phyloP scores from a whole-genome alignment of 2,113 vertebrate species.

The Nesoenas mayeri region DNA sequence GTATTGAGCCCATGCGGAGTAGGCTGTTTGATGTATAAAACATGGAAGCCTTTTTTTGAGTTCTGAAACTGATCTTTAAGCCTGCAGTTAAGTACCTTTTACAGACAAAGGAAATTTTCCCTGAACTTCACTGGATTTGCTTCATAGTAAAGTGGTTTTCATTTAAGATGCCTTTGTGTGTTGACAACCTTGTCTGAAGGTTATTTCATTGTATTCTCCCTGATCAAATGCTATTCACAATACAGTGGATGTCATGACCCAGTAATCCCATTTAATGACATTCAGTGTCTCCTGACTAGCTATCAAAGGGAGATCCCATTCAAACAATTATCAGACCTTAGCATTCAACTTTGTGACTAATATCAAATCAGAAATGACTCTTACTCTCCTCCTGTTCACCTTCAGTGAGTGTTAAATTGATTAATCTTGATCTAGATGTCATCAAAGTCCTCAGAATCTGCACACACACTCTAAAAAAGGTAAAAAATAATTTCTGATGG shows the following conservation, averaged over 20 bases:
- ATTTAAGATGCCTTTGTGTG: slow-evolving; percentile 1
- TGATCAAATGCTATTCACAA: slow-evolving; percentile 12
- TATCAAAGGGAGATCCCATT: background rate
- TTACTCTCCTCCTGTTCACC: slow-evolving; percentile 21
- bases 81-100: background rate
- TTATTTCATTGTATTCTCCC: slow-evolving; percentile 20
- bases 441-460: background rate
- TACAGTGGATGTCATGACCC: slow-evolving; percentile 3
- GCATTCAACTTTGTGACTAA: slow-evolving; percentile 21
- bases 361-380: slow-evolving; percentile 39
- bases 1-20: background rate
- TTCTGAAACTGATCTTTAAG: background rate
- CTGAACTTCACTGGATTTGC: background rate
- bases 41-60: background rate
- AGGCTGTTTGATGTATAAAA: background rate
- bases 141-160: background rate
- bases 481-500: background rate
- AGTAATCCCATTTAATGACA: slow-evolving; percentile 43
- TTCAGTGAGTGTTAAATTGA: slow-evolving; percentile 16
- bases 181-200: slow-evolving; percentile 51
- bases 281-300: background rate
- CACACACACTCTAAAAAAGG: background rate
- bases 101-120: background rate
- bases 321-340: slow-evolving; percentile 52
- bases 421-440: slow-evolving; percentile 36